Evolutionary conservation across 2,797 vertebrate genomes (phyloP), one percentile per base, ranked within the genome.

Genomic region (Rhynchonycteris naso): DNA sequence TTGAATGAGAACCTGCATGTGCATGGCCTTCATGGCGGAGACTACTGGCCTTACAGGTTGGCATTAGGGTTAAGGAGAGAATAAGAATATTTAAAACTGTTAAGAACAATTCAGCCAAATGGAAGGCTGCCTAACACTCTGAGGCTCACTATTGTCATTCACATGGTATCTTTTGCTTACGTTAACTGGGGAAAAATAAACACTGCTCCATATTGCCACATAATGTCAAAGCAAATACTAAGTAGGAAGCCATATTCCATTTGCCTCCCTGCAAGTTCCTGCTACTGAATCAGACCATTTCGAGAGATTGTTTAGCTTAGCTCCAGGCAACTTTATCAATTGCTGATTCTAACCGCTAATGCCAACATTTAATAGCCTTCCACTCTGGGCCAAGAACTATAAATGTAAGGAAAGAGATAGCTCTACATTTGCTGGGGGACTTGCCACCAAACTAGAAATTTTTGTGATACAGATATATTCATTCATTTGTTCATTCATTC

Each of bases 161-260:
- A 83, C 3, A 0, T 56, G 11, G 14, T 68, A 52, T 47, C 38
- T 80, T 78, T 87, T 71, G 38, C 56, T 68, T 61, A 35, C 22
- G 30, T 61, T 93, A 80, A 68, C 87, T 83, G 83, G 78, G 72
- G 72, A 59, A 94, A 90, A 95, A 79, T 61, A 94, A 92, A 90
- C 35, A 82, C 4, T 26, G 5, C 35, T 66, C 38, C 7, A 16
- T 18, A 5, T 72, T 61, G 24, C 15, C 21, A 2, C 28, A 24
- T 22, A 38, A 43, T 0, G 21, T 94, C 87, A 78, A 78, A 74
- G 76, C 80, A 90, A 93, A 81, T n/a, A 22, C 61, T n/a, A 33
- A 68, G 43, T 63, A 56, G 83, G 90, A 79, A 80, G 47, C 10
- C 10, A 0, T 24, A 54, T 66, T 81, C 59, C 75, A 69, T 83